Evolutionary conservation across 1,140 invertebrate species (phyloP), one percentile per base, ranked within the genome.

Genomic region (Drosophila ercepeae): DNA sequence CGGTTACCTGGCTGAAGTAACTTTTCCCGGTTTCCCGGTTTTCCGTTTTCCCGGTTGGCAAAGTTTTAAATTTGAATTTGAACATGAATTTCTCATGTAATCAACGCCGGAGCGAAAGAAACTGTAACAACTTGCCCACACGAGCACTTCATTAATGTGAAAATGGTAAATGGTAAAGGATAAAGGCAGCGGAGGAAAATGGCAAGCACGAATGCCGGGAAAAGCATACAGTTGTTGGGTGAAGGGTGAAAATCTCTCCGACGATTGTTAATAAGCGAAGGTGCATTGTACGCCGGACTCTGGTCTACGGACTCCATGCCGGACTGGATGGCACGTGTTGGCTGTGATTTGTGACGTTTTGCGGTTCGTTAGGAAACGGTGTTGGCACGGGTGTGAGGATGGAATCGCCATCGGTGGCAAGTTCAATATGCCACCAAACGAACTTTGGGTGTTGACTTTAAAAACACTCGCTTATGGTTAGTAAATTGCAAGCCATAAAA

Each of bases 1-100:
- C 54, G 67, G 55, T 50, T 71, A 51, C 42, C 48, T 52, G 68
- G 48, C 49, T 21, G 41, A 58, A 18, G 41, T 53, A 75, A 78
- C 59, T 64, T 70, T 69, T 44, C 19, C 8, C 39, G 42, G 34
- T 49, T n/a, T n/a, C n/a, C n/a, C n/a, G n/a, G n/a, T n/a, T n/a
- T n/a, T n/a, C n/a, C n/a, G n/a, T n/a, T n/a, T n/a, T n/a, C n/a
- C n/a, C 34, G 39, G 52, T 39, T 67, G 44, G 36, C 18, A 58
- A 82, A 77, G 60, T 57, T 78, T 60, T 76, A 69, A 88, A 88
- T 88, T 88, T 82, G 61, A 88, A 69, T 81, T 75, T 81, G 54
- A 54, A 59, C 82, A 82, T 88, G 82, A 88, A 88, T 88, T 88
- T 82, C 74, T 88, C 78, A 75, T 88, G 82, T 82, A 88, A 88